Percentiles rank a stretch among this genome's conserved stretches.
These are phyloP conservation scores for Lithobates pipiens DNA, from an alignment of 2,797 vertebrate species.

Conservation along the genomic window DNA sequence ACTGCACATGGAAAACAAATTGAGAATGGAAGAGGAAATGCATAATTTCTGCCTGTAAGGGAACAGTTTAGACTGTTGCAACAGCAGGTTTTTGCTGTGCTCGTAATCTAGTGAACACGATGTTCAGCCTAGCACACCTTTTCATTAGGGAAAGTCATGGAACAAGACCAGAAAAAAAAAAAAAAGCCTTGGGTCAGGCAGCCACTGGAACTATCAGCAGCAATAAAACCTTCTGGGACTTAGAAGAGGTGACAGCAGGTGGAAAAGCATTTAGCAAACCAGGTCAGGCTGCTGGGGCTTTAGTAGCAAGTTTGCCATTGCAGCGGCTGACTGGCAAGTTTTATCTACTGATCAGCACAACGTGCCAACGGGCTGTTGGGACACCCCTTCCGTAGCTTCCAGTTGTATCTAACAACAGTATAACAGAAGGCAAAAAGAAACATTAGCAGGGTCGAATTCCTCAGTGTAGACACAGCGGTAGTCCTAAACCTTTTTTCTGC, in stretches of 20 bases:
- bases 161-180: conserved; percentile 53
- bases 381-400: conserved; percentile 74
- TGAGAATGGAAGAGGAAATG: conserved; percentile 54
- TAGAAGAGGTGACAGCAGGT: conserved; percentile 66
- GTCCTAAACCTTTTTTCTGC: conserved; percentile 65
- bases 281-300: conserved; percentile 56
- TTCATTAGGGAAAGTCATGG: conserved; percentile 66
- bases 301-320: conserved; percentile 27
- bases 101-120: conserved; percentile 56
- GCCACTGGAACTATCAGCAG: conserved; percentile 63
- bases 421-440: conserved; percentile 61
- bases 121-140: conserved; percentile 62
- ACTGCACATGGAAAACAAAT: conserved; percentile 12
- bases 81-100: conserved; percentile 28
- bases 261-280: conserved; percentile 64
- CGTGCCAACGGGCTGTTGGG: conserved; percentile 80
- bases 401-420: conserved; percentile 64
- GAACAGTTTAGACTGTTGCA: conserved; percentile 39
- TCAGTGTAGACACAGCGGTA: conserved; percentile 33
- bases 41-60: conserved; percentile 50
- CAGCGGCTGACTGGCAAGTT: conserved; percentile 68
- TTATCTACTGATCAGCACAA: conserved; percentile 74
- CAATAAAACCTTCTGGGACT: conserved; percentile 65
- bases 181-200: conserved; percentile 66
- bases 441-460: conserved; percentile 66